phyloP scores from a whole-genome alignment of 2,113 vertebrate species.

The Desmodus rotundus region DNA sequence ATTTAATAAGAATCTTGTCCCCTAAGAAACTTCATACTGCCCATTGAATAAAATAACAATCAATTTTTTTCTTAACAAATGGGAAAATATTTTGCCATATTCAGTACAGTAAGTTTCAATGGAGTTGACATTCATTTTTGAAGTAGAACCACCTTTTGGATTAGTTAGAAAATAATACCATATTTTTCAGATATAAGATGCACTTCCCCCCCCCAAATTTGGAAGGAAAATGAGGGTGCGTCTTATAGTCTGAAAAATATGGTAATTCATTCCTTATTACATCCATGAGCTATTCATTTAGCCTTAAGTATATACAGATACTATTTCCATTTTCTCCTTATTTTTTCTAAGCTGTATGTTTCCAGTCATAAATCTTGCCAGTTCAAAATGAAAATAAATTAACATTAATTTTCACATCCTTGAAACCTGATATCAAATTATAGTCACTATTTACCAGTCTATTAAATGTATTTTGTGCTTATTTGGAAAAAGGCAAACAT shows the following conservation, averaged over 20 bases:
- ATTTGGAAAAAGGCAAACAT: neutral
- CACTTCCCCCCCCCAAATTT: no score
- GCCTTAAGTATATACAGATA: neutral
- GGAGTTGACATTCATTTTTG: constrained; percentile 17
- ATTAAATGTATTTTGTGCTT: neutral
- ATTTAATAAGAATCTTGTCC: neutral
- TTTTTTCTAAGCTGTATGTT: neutral
- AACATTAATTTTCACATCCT: constrained; percentile 8
- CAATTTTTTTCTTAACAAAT: neutral
- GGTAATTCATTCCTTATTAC: neutral
- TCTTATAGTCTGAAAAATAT: no score
- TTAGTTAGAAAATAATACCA: neutral
- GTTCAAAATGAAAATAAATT: constrained; percentile 15
- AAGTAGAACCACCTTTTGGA: neutral
- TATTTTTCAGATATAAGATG: no score
- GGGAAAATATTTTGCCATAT: neutral
- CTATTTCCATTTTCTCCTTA: neutral
- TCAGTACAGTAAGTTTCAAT: neutral
- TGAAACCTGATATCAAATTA: neutral
- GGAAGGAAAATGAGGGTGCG: no score
- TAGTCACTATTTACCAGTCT: neutral
- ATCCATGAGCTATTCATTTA: constrained; percentile 2
- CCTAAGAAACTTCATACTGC: neutral
- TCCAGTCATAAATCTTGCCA: neutral
- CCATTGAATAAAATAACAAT: neutral